Evolutionary conservation across 2,797 vertebrate genomes (phyloP), one percentile per base, ranked within the genome.

Genomic region (Phylloscopus collybita): DNA sequence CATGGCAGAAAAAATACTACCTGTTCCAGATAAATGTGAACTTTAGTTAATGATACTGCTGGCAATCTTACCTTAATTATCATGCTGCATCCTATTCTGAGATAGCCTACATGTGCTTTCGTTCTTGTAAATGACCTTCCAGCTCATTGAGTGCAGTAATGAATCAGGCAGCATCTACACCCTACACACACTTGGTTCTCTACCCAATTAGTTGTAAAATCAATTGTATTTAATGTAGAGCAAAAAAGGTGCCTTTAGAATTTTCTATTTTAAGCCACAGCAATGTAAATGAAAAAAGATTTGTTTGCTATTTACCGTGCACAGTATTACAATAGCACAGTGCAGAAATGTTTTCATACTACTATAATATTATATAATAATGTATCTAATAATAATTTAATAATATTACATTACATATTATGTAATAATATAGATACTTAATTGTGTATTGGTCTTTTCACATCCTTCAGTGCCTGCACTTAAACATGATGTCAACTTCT

Each of bases 41-140:
- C 69, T 94, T 94, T 40, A 93, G 65, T 74, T 92, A 95, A 95
- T 59, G 74, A 87, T 83, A 76, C 50, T 65, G 72, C 26, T 84
- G 84, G 79, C 71, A 90, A 56, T 70, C 81, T 69, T 44, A 82
- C 60, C 53, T 60, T 89, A 79, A 95, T 96, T 89, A 90, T 70
- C 59, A 56, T 5, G 10, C 54, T 81, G 70, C 73, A 56, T 65
- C 62, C 62, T 65, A 11, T 67, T 82, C 45, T 72, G 71, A 65
- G 65, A 78, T 56, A 67, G 69, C 36, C 27, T 89, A 87, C 74
- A 78, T 67, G 85, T 29, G 72, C 64, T 92, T 70, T 64, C 69
- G 34, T 62, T 93, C 74, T 81, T 90, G 70, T 65, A 86, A 95
- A 93, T 86, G 61, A 88, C 76, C 80, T 95, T 82, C 71, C 54